Evolutionary conservation across 2,113 vertebrate species (phyloP), one percentile per base, ranked within the genome.

Genomic region (Piaya cayana): DNA sequence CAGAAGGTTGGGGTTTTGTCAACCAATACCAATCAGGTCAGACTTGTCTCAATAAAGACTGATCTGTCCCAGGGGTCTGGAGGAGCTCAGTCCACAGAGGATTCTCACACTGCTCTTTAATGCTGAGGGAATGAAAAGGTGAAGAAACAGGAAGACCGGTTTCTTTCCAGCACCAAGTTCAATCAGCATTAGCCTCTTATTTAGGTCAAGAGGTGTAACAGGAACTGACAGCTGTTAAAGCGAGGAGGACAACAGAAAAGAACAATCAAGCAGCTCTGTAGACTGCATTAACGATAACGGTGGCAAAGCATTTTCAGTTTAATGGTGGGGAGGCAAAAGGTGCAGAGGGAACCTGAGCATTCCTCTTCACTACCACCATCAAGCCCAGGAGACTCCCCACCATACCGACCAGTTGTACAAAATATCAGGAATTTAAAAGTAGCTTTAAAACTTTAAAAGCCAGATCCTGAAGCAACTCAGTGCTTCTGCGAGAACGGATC

Each of bases 121-220:
- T 52, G 68, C 94, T 56, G 65, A 80, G 60, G 30, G 62, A 82
- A 82, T 42, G 55, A 60, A 42, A 56, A 50, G 56, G 37, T 53
- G 52, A 94, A 69, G 68, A 55, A 75, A 94, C 3, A 82, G 53
- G 56, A 74, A 58, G 62, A 86, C 36, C 94, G 71, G 39, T 70
- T 92, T 92, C 60, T 80, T 88, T 86, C 92, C 93, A 97, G 97
- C 97, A 97, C 97, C 96, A 88, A 69, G n/a, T 91, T 93, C 91
- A 82, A 72, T 56, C 47, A 59, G 81, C 58, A 65, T 85, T 71
- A 70, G 88, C 82, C 86, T 85, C 82, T 65, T 80, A 49, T 39
- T 92, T 88, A 89, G 93, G 78, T 90, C 62, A 81, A 91, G 56
- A 91, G 96, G 36, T 88, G 95, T 74, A 94, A 96, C 78, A 95